Evolutionary conservation across 2,113 vertebrate genomes (phyloP).

Genomic region (Camelus bactrianus): DNA sequence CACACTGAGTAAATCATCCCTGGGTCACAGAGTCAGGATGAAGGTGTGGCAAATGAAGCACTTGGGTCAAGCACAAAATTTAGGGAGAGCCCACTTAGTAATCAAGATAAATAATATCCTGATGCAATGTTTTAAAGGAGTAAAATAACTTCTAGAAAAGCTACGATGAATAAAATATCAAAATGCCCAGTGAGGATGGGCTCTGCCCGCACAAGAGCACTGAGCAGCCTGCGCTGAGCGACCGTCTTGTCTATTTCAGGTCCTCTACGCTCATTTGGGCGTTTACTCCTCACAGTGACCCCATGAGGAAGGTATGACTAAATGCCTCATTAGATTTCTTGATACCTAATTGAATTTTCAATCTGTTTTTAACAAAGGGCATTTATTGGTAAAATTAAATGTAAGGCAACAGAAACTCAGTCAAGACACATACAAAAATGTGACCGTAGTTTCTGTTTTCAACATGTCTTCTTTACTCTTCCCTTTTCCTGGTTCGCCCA

Average conservation of each 20-base stretch:
- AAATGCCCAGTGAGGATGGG: constrained; percentile 28
- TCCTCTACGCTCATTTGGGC: not conserved
- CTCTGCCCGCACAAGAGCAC: not conserved
- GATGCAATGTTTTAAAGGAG: not conserved
- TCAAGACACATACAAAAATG: constrained; percentile 51
- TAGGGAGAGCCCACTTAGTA: not conserved
- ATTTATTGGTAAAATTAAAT: constrained; percentile 60
- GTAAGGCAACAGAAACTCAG: constrained; percentile 25
- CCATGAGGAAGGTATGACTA: not conserved
- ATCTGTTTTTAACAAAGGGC: constrained; percentile 30
- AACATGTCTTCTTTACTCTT: constrained; percentile 81
- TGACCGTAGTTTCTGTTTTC: constrained; percentile 72
- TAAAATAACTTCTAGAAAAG: constrained; percentile 33
- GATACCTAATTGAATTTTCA: constrained; percentile 12
- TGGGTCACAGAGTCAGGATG: not conserved
- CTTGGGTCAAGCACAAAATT: not conserved
- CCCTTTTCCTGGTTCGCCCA: constrained; percentile 78
- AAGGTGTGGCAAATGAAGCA: not conserved
- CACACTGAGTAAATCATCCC: not conserved
- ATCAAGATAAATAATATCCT: not conserved
- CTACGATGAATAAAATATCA: not conserved
- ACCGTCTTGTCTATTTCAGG: not conserved
- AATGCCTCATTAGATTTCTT: constrained; percentile 13
- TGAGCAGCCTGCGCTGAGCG: not conserved
- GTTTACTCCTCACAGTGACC: not conserved